Evolutionary conservation across 1,140 invertebrate species (phyloP).

Genomic region (Chymomyza costata): DNA sequence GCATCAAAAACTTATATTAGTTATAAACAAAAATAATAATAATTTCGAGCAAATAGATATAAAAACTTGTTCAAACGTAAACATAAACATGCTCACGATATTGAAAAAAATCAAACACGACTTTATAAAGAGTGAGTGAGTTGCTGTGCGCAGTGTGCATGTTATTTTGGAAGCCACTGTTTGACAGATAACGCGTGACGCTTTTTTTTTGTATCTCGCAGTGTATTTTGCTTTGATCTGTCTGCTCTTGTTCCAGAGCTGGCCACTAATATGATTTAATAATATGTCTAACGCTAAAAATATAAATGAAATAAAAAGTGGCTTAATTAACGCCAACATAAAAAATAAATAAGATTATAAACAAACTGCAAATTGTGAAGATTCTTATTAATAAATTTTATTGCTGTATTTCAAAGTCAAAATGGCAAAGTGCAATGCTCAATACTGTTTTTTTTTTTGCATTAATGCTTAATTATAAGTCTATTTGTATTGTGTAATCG

Average conservation of each 20-base stretch:
- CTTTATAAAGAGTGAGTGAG: conserved; percentile 53
- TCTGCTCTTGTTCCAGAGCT: conserved; percentile 4
- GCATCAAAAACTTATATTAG: conserved; percentile 1
- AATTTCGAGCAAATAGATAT: conserved; percentile 9
- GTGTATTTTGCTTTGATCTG: conserved; percentile 11
- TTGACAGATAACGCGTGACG: conserved; percentile 41
- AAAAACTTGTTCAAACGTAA: conserved; percentile 6
- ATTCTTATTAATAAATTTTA: too few relatives aligned
- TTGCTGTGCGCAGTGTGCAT: conserved; percentile 8
- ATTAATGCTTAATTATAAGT: conserved; percentile 29
- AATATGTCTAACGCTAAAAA: conserved; percentile 24
- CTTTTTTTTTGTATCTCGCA: conserved; percentile 6
- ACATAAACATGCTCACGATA: conserved; percentile 33
- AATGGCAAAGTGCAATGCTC: conserved; percentile 35
- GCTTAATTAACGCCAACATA: conserved; percentile 48
- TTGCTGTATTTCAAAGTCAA: conserved; percentile 22
- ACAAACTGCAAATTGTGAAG: too few relatives aligned
- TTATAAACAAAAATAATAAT: conserved; percentile 13
- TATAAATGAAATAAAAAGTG: conserved; percentile 15
- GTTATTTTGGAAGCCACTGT: conserved; percentile 36
- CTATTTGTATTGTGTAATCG: conserved; percentile 37
- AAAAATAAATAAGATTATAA: conserved; percentile 15
- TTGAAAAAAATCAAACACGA: conserved; percentile 59
- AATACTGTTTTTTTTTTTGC: conserved; percentile 18
- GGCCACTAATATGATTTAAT: conserved; percentile 47